phyloP scores from a whole-genome alignment of 2,113 vertebrate genomes.

The Origma solitaria region DNA sequence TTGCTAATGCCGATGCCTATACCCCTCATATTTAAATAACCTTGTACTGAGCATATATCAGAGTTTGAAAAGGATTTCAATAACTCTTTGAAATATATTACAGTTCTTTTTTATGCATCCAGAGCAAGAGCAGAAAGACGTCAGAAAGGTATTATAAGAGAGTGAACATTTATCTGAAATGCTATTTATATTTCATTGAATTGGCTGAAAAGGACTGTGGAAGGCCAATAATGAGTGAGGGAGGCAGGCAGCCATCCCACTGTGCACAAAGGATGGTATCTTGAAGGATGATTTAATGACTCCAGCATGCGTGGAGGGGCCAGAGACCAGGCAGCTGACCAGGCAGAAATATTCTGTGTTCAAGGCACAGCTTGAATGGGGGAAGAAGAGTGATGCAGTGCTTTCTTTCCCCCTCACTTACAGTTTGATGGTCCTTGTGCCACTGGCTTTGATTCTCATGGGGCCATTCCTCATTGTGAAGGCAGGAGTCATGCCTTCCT shows the following conservation, averaged over 20 bases:
- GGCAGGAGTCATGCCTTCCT: not conserved
- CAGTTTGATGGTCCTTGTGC: not conserved
- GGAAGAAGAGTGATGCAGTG: not conserved
- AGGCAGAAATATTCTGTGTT: not conserved
- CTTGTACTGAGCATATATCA: not conserved
- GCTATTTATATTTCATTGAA: conserved; percentile 56
- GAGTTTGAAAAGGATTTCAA: not conserved
- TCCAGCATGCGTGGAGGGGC: not conserved
- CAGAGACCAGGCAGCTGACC: not conserved
- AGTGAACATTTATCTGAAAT: not conserved
- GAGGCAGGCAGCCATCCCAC: not conserved
- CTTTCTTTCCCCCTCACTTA: not conserved
- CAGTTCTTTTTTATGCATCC: not conserved
- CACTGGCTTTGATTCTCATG: not conserved
- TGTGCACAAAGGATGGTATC: not conserved
- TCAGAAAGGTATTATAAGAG: not conserved
- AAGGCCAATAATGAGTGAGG: conserved; percentile 14
- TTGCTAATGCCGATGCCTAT: conserved; percentile 3
- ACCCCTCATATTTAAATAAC: conserved; percentile 19
- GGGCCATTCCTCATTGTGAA: not conserved
- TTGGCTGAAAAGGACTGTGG: not conserved
- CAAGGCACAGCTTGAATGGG: not conserved
- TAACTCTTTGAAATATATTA: not conserved
- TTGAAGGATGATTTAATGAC: conserved; percentile 20
- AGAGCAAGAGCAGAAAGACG: not conserved